phyloP scores from a whole-genome alignment of 2,113 vertebrate genomes.

The Melanerpes formicivorus region DNA sequence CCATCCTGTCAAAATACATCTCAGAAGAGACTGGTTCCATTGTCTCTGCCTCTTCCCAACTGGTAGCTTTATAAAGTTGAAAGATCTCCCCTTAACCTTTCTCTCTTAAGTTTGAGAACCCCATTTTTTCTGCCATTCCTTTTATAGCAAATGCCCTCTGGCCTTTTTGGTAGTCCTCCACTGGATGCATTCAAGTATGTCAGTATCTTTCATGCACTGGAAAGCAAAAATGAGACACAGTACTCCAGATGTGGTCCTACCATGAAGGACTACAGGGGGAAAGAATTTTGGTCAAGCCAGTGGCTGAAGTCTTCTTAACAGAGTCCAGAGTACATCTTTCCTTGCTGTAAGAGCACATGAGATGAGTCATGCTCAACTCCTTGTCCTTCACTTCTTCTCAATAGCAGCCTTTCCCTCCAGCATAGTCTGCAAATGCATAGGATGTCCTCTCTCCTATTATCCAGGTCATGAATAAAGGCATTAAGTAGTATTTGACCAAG shows the following conservation, averaged over 20 bases:
- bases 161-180: background rate
- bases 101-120: background rate
- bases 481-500: background rate
- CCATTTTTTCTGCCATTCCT: background rate
- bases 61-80: background rate
- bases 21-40: background rate
- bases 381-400: background rate
- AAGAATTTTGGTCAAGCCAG: background rate
- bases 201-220: background rate
- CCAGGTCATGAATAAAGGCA: background rate
- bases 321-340: background rate
- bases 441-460: background rate
- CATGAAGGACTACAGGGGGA: background rate
- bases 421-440: background rate
- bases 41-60: background rate
- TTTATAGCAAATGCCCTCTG: background rate
- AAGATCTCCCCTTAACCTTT: background rate
- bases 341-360: background rate
- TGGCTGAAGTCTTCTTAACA: background rate
- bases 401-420: background rate
- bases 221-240: background rate
- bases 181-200: background rate
- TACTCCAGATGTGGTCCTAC: background rate
- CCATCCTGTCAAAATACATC: background rate
- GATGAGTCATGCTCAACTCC: background rate